Evolutionary conservation across 1,140 invertebrate species (phyloP), one percentile per base, ranked within the genome.

Genomic region (Neomicropteryx cornuta): DNA sequence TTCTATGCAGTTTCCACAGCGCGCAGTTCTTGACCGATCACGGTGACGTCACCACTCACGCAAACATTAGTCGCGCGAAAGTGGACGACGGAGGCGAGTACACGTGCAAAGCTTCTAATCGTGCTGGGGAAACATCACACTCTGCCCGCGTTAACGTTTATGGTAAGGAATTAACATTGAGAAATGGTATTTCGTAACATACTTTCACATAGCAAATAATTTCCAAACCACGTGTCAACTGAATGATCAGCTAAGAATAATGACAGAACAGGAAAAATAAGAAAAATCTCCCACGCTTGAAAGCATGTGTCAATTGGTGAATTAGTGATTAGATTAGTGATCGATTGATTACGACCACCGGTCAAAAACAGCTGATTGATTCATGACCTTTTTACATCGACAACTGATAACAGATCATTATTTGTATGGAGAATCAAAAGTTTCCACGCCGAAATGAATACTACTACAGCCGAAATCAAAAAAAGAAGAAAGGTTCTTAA

Each of bases 61-160:
- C 88, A 41, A 91, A 91, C 64, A 87, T 92, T 47, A 84, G 80
- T 43, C 76, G 80, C 45, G 82, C 88, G 28, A 75, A 77, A 61
- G 79, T 89, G 4, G 79, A 86, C 55, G 86, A 90, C 54, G 87
- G 87, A n/a, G 88, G 88, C 2, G 79, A 86, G 55, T 91, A 88
- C 63, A 75, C 75, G 28, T 93, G 89, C 56, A 76, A 70, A 2
- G 85, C 84, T 1, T 76, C 77, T 51, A 91, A 90, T 65, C 69
- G 79, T 30, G 82, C 85, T 22, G 87, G 87, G 27, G 72, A 72
- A 56, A 75, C 77, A 21, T 71, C 72, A 8, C 85, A 91, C 66
- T 74, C 78, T 13, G 83, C 83, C 10, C 71, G 84, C 42, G 68
- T 92, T 27, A 90, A 90, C 62, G 77, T 93, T 49, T 90, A 90